Percentiles rank a stretch among this genome's conserved stretches.
phyloP scores from a whole-genome alignment of 35 echinoderm and acorn worm species.

The Eucidaris tribuloides region DNA sequence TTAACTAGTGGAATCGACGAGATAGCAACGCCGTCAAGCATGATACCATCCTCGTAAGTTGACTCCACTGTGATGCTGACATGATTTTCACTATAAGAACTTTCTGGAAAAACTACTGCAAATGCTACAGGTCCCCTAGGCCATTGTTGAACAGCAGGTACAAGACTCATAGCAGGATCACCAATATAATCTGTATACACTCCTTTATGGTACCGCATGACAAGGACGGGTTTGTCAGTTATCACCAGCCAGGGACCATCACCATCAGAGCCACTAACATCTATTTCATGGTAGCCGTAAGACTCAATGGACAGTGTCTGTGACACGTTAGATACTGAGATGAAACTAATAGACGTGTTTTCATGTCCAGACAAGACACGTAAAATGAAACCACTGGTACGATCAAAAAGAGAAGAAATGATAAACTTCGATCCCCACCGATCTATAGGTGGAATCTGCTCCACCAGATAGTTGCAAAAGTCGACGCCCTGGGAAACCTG shows the following conservation, averaged over 20 bases:
- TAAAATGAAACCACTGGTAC: conserved; percentile 69
- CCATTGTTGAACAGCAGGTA: conserved; percentile 78
- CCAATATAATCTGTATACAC: conserved; percentile 59
- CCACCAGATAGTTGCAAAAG: conserved; percentile 81
- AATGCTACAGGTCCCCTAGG: conserved; percentile 68
- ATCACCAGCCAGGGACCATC: conserved; percentile 20
- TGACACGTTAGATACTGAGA: too few relatives aligned
- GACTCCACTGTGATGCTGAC: conserved; percentile 65
- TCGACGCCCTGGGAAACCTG: conserved; percentile 34
- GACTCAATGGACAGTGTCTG: conserved; percentile 18
- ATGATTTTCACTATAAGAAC: conserved; percentile 6
- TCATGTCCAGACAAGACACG: conserved; percentile 47
- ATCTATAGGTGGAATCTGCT: conserved; percentile 70
- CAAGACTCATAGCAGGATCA: conserved; percentile 66
- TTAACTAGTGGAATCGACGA: not conserved
- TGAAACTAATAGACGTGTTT: conserved; percentile 49
- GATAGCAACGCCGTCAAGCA: not conserved
- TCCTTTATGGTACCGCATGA: conserved; percentile 76
- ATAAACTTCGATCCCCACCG: conserved; percentile 82
- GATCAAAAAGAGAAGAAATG: conserved; percentile 47
- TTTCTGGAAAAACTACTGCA: conserved; percentile 41
- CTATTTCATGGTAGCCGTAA: conserved; percentile 34
- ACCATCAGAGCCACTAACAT: conserved; percentile 9
- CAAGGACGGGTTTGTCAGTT: conserved; percentile 64
- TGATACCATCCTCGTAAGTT: not conserved